Evolutionary conservation across 2,113 vertebrate genomes (phyloP), one percentile per base, ranked within the genome.

Genomic region (Collichthys lucidus): DNA sequence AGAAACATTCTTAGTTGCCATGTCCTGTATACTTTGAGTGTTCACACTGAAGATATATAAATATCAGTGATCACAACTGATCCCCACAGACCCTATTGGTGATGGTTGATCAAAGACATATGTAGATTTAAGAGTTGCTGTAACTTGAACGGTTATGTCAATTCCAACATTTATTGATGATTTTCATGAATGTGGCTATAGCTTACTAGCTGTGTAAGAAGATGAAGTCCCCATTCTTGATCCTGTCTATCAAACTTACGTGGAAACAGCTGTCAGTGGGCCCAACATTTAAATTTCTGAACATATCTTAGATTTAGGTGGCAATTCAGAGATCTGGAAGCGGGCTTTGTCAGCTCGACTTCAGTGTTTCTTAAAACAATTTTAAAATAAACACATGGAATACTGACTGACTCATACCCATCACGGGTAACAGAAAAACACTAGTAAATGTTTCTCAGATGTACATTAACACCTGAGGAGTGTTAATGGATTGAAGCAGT

Each of bases 401-500:
- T 44, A 10, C 47, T 50, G 24, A 52, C 31, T 50, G 46, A 69
- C 16, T 49, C 4, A 7, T 10, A 47, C 11, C 24, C 24, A 15
- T 19, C 15, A 22, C 16, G 6, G 4, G 15, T 9, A 52, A 66
- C 20, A 26, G 46, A 77, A 74, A 22, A 22, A n/a, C 4, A 55
- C 11, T 5, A 12, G 6, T 4, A 44, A 52, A 55, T 12, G 2
- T 17, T 15, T 66, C 29, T 62, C 2, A 53, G 1, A 67, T 10
- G 24, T 59, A 26, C 15, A 49, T 68, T 60, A 69, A 79, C 66
- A 67, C 22, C 20, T 16, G 29, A n/a, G 57, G 29, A 10, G 40
- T 67, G 17, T 47, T 61, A 40, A 66, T 66, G 50, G 59, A 76
- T 5, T 67, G 55, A 75, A 31, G 52, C 4, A 35, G 29, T 16